These are phyloP conservation scores for Pomacea maculata DNA, from an alignment of 1,140 invertebrate genomes.

Conservation along the genomic window DNA sequence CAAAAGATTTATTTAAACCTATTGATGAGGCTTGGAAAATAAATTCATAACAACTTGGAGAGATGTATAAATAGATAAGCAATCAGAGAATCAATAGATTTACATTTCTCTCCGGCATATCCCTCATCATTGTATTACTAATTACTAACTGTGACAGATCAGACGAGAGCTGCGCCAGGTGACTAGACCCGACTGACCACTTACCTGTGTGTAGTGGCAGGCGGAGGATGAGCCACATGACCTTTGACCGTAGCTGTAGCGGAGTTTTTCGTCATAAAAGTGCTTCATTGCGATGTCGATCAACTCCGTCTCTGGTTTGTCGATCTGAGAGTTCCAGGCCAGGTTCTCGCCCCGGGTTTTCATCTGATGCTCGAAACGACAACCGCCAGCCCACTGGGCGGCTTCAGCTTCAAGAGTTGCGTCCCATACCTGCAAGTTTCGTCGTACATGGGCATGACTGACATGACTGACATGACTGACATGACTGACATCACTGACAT, in stretches of 20 bases:
- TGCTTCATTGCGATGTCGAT: slow-evolving; percentile 29
- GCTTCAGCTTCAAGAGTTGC: slow-evolving; percentile 31
- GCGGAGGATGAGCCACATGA: background rate
- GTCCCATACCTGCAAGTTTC: slow-evolving; percentile 33
- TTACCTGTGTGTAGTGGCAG: slow-evolving; percentile 46
- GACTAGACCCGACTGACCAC: background rate
- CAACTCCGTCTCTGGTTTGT: slow-evolving; percentile 1
- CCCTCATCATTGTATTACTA: no score
- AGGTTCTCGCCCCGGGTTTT: slow-evolving; percentile 41
- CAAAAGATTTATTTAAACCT: no score
- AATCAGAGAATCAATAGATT: no score
- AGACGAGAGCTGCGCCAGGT: no score
- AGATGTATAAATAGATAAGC: no score
- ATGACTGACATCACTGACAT: no score
- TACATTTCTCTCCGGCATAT: no score
- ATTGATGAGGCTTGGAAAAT: no score
- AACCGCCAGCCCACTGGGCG: slow-evolving; percentile 25
- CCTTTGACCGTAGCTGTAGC: slow-evolving; percentile 23
- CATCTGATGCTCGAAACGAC: slow-evolving; percentile 38
- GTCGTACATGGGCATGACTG: no score
- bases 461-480: no score
- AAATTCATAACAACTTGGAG: no score
- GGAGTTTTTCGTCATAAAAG: slow-evolving; percentile 38
- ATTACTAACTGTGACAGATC: no score
- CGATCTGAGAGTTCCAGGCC: slow-evolving; percentile 29